Evolutionary conservation across 2,113 vertebrate species (phyloP), one percentile per base, ranked within the genome.

Genomic region (Zosterops borbonicus): DNA sequence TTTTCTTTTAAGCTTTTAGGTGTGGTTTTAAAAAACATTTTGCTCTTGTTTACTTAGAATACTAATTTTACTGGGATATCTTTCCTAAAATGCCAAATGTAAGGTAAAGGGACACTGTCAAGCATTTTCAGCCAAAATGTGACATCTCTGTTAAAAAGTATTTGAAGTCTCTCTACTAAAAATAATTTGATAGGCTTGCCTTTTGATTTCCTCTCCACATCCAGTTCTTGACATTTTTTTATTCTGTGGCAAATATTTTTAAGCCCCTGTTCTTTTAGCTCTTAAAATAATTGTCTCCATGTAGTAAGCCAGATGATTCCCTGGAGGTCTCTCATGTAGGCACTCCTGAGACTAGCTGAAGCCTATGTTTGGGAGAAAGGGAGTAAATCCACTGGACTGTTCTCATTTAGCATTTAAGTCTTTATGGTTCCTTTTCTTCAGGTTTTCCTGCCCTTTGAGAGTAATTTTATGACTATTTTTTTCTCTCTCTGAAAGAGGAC

Each of bases 1-100:
- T 86, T 82, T 79, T 42, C 24, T 47, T 80, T 73, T 62, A 68
- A 73, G 75, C 80, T 46, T 92, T 81, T 83, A 89, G 56, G 70
- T 64, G 60, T 93, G 94, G 27, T 64, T 97, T 93, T 77, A 23
- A 58, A 88, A 81, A 50, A 42, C 46, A 65, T 73, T 95, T 95
- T 92, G 83, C 88, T 96, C 58, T 79, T 87, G 63, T 75, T 95
- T 93, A 79, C 47, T 60, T 87, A 95, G 81, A 75, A 76, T 92
- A 92, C 87, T 95, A 92, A 39, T 90, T 91, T 78, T 56, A 76
- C 49, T 87, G 59, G 83, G 41, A 28, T 78, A 68, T 52, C 69
- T 95, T 96, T 87, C 88, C 77, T 81, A 73, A 83, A 92, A 97
- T 86, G 87, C 86, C 92, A 96, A 89, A 89, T 86, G 52, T 87